A percentile compares a stretch with the other conserved stretches of the same genome.
Conservation (phyloP, 2,797 vertebrate species). For the Crenuchus spilurus region DNA sequence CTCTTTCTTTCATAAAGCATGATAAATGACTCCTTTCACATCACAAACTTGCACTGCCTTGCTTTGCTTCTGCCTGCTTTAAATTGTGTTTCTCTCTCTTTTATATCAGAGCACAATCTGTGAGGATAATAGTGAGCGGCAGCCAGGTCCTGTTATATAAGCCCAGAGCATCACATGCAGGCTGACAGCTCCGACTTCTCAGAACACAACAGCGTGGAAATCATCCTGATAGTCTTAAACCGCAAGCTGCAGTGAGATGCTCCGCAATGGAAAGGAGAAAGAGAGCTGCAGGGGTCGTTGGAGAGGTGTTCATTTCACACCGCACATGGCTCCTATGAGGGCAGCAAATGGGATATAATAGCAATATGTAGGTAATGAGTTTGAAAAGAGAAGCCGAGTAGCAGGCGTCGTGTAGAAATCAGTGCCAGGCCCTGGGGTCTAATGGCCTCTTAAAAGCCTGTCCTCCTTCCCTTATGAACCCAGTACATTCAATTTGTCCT, state of each 20-base stretch:
- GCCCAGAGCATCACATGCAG: slow-evolving; percentile 37
- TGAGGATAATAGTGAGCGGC: slow-evolving; percentile 55
- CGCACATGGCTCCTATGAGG: slow-evolving; percentile 11
- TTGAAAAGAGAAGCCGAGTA: slow-evolving; percentile 61
- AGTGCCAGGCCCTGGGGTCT: slow-evolving; percentile 47
- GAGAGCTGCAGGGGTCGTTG: slow-evolving; percentile 55
- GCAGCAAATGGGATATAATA: slow-evolving; percentile 50
- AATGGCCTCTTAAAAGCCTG: slow-evolving; percentile 54
- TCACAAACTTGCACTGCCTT: slow-evolving; percentile 48
- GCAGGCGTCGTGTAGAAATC: slow-evolving; percentile 61
- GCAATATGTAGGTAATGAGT: slow-evolving; percentile 52
- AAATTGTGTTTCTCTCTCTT: slow-evolving; percentile 39
- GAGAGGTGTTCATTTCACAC: slow-evolving; percentile 59
- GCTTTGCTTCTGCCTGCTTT: slow-evolving; percentile 33
- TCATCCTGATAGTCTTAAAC: slow-evolving; percentile 55
- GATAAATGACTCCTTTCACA: slow-evolving; percentile 52
- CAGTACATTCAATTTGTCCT: slow-evolving; percentile 50
- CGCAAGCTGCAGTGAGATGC: slow-evolving; percentile 38
- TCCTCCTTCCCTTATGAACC: slow-evolving; percentile 46
- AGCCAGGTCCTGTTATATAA: slow-evolving; percentile 57
- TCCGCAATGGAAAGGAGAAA: slow-evolving; percentile 23
- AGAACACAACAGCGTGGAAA: slow-evolving; percentile 53
- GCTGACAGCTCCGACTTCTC: slow-evolving; percentile 52
- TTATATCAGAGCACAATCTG: slow-evolving; percentile 55
- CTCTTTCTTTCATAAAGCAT: slow-evolving; percentile 46